Evolutionary conservation across 2,113 vertebrate species (phyloP).

Genomic region (Malurus cyaneus): DNA sequence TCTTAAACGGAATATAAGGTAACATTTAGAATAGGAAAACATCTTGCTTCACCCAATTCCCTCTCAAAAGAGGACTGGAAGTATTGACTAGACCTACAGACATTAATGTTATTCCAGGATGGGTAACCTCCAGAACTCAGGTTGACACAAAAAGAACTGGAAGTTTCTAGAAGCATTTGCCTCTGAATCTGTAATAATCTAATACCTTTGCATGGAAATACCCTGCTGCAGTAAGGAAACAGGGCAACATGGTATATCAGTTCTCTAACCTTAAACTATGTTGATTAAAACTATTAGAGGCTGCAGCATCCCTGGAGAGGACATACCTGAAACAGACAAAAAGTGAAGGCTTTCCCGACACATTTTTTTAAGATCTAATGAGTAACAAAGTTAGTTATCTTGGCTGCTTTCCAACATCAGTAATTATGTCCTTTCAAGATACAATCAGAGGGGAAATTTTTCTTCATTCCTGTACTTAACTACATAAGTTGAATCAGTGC

Average conservation of each 20-base stretch:
- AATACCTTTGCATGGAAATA: not conserved
- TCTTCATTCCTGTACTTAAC: not conserved
- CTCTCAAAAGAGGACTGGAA: not conserved
- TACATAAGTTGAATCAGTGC: not conserved
- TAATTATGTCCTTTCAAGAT: slow-evolving; percentile 2
- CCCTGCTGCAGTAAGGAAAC: not conserved
- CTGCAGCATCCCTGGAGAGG: not conserved
- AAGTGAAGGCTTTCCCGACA: not conserved
- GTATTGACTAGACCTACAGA: not conserved
- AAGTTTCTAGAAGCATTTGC: not conserved
- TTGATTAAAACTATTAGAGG: not conserved
- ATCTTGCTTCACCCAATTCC: not conserved
- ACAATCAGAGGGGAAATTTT: not conserved
- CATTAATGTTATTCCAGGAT: not conserved
- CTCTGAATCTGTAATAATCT: not conserved
- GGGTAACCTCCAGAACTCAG: not conserved
- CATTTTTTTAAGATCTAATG: not conserved
- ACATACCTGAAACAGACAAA: not conserved
- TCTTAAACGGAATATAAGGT: not conserved
- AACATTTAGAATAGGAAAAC: not conserved
- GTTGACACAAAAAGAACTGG: not conserved
- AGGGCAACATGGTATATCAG: not conserved
- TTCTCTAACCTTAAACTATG: not conserved
- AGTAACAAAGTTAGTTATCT: not conserved
- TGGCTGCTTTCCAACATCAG: not conserved